Conservation (phyloP, 2,888 invertebrate species). For the Parnassius apollo region DNA sequence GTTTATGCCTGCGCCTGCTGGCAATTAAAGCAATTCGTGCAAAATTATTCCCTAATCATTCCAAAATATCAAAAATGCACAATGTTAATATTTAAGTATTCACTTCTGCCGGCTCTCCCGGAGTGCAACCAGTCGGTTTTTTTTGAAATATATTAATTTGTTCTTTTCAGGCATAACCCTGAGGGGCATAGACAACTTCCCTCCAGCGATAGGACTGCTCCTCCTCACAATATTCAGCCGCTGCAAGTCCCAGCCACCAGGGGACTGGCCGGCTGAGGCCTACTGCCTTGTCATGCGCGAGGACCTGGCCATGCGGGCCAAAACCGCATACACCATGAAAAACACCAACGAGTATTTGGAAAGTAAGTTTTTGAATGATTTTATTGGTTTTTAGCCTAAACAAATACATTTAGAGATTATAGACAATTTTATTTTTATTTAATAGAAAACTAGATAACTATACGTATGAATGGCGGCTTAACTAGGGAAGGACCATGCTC, state of each 20-base stretch:
- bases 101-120: too few species aligned
- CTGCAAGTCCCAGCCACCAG: slow-evolving; percentile 84
- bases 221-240: slow-evolving; percentile 85
- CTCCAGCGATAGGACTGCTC: slow-evolving; percentile 81
- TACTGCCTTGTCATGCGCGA: slow-evolving; percentile 87
- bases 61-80: too few species aligned
- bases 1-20: too few species aligned
- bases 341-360: slow-evolving; percentile 58
- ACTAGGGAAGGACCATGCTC: too few species aligned
- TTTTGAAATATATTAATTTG: neutral
- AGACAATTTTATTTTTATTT: neutral
- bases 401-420: neutral
- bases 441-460: too few species aligned
- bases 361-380: slow-evolving; percentile 42
- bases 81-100: too few species aligned
- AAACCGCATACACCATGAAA: slow-evolving; percentile 46
- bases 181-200: slow-evolving; percentile 86
- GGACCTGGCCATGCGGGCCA: slow-evolving; percentile 84
- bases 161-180: slow-evolving; percentile 79
- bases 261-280: slow-evolving; percentile 86
- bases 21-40: too few species aligned
- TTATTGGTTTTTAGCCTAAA: neutral
- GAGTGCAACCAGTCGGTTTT: too few species aligned
- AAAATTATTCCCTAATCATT: too few species aligned
- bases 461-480: too few species aligned